These are phyloP conservation scores for Oreamnos americanus DNA, from an alignment of 2,113 vertebrate species.

Conservation along the genomic window DNA sequence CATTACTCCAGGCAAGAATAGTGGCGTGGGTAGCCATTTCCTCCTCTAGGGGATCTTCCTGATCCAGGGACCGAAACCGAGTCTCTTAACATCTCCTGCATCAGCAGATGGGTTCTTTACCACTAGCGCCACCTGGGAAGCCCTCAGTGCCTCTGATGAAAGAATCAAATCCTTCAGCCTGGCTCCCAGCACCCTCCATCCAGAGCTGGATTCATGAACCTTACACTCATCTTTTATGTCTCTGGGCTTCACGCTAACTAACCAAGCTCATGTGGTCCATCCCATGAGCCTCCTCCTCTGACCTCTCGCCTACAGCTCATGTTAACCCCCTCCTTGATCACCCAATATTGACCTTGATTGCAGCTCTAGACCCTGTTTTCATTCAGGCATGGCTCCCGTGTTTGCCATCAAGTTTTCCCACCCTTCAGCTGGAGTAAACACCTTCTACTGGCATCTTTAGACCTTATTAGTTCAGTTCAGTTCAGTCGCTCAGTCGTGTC, in stretches of 20 bases:
- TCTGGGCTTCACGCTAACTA: not conserved
- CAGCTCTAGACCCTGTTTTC: not conserved
- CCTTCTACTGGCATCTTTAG: too few relatives aligned
- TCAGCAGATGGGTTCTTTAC: not conserved
- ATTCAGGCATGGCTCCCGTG: not conserved
- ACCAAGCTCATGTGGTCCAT: not conserved
- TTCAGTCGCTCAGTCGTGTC: too few relatives aligned
- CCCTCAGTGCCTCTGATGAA: not conserved
- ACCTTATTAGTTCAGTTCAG: not conserved
- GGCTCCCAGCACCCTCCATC: not conserved
- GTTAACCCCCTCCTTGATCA: not conserved
- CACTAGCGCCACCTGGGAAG: not conserved
- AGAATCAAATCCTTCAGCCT: not conserved
- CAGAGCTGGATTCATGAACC: not conserved
- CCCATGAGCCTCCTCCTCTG: not conserved
- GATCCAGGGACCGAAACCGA: not conserved
- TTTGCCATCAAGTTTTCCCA: not conserved
- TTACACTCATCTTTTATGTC: not conserved
- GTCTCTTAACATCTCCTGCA: not conserved
- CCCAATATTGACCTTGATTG: not conserved
- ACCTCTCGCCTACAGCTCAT: not conserved
- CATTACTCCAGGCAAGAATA: not conserved
- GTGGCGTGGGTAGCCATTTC: not conserved
- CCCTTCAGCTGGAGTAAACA: too few relatives aligned
- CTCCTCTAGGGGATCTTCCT: not conserved